Evolutionary conservation across 2,113 vertebrate species (phyloP).

Genomic region (Cnemophilus loriae): DNA sequence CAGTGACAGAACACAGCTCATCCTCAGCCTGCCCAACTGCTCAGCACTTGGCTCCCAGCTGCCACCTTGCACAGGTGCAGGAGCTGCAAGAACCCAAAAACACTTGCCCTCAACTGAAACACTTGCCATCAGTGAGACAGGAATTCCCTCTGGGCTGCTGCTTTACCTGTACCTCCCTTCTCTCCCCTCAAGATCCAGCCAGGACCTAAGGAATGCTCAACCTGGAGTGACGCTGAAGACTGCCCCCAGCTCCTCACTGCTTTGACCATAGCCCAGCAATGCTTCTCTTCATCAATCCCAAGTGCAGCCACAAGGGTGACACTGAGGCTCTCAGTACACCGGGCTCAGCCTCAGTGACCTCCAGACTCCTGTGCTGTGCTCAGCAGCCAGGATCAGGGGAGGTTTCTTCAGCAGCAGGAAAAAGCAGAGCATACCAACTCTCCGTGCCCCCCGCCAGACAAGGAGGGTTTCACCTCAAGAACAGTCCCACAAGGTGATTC

Average conservation of each 20-base stretch:
- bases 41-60: not conserved
- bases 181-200: not conserved
- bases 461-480: not conserved
- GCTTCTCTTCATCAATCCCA: not conserved
- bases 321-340: accelerated
- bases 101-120: no score
- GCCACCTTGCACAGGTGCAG: not conserved
- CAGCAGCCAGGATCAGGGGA: accelerated
- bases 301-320: accelerated
- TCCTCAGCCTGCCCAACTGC: not conserved
- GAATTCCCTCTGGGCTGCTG: not conserved
- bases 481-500: not conserved
- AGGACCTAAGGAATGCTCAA: accelerated
- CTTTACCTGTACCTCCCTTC: not conserved
- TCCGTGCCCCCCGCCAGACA: not conserved
- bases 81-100: accelerated
- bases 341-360: not conserved
- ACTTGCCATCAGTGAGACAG: accelerated
- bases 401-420: not conserved
- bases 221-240: not conserved
- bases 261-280: not conserved
- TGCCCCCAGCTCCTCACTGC: not conserved
- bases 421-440: not conserved
- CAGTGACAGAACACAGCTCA: not conserved
- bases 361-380: not conserved